These are phyloP conservation scores for Corydoras maculifer DNA, from an alignment of 2,113 vertebrate species.

Conservation along the genomic window DNA sequence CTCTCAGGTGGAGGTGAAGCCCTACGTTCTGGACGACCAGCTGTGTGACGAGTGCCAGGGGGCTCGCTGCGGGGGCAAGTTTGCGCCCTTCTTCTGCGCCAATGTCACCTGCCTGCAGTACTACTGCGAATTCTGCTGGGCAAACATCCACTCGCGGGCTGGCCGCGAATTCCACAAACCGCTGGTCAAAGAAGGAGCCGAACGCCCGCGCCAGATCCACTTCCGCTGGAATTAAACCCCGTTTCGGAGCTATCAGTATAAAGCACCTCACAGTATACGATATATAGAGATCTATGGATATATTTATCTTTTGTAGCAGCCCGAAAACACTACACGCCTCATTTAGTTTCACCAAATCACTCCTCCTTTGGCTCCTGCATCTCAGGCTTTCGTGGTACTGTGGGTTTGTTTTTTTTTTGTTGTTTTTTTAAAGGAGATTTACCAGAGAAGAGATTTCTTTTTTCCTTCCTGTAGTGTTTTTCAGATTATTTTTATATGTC, in stretches of 20 bases:
- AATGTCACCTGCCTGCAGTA: slow-evolving; percentile 99
- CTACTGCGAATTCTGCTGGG: slow-evolving; percentile 99
- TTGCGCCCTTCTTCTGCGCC: slow-evolving; percentile 96
- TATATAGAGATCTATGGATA: slow-evolving; percentile 53
- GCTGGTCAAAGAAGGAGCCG: slow-evolving; percentile 96
- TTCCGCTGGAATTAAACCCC: slow-evolving; percentile 94
- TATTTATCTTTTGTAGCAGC: slow-evolving; percentile 87
- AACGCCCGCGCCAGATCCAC: slow-evolving; percentile 95
- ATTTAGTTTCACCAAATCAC: slow-evolving; percentile 45
- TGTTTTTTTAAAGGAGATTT: slow-evolving; percentile 65
- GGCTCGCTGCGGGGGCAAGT: slow-evolving; percentile 90
- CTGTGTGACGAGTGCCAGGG: slow-evolving; percentile 97
- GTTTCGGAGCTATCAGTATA: slow-evolving; percentile 79
- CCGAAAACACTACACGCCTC: slow-evolving; percentile 93
- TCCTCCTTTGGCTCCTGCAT: slow-evolving; percentile 71
- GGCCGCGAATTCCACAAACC: slow-evolving; percentile 98
- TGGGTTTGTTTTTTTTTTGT: slow-evolving; percentile 54
- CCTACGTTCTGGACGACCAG: slow-evolving; percentile 95
- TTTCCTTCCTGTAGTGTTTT: slow-evolving; percentile 89
- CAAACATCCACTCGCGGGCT: slow-evolving; percentile 95
- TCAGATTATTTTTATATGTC: slow-evolving; percentile 98
- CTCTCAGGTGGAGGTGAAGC: slow-evolving; percentile 93
- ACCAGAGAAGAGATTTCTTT: slow-evolving; percentile 70
- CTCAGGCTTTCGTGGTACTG: slow-evolving; percentile 98
- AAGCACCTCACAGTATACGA: slow-evolving; percentile 68